Conservation (phyloP, 2,113 vertebrate genomes). For the Microcebus griseorufus region DNA sequence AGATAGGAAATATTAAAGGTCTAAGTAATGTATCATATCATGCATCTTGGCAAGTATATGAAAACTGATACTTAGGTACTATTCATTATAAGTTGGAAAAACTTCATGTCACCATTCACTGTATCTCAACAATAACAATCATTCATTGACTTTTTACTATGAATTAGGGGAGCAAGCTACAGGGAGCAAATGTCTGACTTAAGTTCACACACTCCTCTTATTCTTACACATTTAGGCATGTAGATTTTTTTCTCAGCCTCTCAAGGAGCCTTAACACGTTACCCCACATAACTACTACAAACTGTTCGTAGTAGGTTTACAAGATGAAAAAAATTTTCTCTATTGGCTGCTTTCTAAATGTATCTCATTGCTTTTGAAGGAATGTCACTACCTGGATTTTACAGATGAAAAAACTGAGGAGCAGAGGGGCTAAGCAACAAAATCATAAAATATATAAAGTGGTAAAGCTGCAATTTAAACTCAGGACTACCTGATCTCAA, state of each 20-base stretch:
- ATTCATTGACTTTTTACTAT: neutral
- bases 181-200: neutral
- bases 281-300: neutral
- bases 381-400: neutral
- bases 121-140: neutral
- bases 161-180: neutral
- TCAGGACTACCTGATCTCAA: neutral
- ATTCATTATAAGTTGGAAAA: neutral
- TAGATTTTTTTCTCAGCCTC: neutral
- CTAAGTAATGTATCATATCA: neutral
- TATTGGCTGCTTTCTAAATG: neutral
- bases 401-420: neutral
- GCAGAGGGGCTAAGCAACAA: neutral
- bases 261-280: neutral
- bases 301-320: neutral
- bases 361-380: neutral
- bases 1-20: slow-evolving; percentile 39
- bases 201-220: neutral
- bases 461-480: neutral
- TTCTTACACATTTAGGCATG: neutral
- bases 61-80: slow-evolving; percentile 28
- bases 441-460: neutral
- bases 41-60: neutral
- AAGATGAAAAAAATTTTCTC: neutral
- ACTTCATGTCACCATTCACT: neutral